Evolutionary conservation across 2,797 vertebrate genomes (phyloP), one percentile per base, ranked within the genome.

Genomic region (Threskiornis aethiopicus): DNA sequence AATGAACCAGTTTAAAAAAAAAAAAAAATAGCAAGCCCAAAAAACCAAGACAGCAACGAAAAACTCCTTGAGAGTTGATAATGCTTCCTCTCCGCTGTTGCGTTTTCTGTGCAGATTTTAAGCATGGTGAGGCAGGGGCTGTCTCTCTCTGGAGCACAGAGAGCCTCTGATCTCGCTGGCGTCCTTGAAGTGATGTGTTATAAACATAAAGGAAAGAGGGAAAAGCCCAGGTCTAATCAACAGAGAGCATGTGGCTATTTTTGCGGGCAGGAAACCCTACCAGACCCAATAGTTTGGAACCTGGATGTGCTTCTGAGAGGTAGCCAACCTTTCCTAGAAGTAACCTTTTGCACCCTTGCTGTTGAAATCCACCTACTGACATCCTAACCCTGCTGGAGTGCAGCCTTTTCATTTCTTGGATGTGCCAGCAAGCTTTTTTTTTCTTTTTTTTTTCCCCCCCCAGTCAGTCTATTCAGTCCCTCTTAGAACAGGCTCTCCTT

Each of bases 251-350:
- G 47, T 2, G 2, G 51, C 80, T 93, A 42, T 85, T 93, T 87
- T 69, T 85, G 64, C 1, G 1, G n/a, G 33, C 67, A 84, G 93
- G 64, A 81, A 94, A 69, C 69, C 66, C 72, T 93, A 88, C 61
- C 66, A 88, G 75, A 77, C 35, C 42, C 42, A n/a, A 31, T 10
- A 80, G 57, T 44, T 78, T 87, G 81, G 78, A 95, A 87, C 64
- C 44, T 28, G 88, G 75, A 47, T 85, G 76, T 90, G 46, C 57
- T 77, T 76, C 69, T 83, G 84, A 89, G 84, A 81, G 76, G 78
- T 65, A 77, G 61, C 84, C 92, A 96, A 10, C 62, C 85, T 90
- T 94, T 79, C 80, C 80, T 79, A 86, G 58, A 76, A 61, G 41
- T 55, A 85, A 84, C 90, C 69, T 91, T 72, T 89, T 90, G 78